Evolutionary conservation across 2,113 vertebrate genomes (phyloP).

Genomic region (Dicaeum eximium): DNA sequence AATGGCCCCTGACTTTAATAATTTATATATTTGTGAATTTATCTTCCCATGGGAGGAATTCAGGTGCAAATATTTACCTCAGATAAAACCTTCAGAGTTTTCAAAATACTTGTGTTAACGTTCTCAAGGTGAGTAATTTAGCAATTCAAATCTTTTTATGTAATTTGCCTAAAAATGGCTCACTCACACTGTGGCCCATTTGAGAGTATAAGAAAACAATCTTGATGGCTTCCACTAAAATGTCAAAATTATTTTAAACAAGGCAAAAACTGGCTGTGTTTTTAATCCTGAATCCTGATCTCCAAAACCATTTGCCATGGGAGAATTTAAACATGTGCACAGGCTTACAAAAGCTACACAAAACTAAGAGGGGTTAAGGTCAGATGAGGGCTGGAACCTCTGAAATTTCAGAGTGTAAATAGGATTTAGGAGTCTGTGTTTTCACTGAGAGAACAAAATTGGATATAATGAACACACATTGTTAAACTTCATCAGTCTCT

Average conservation of each 20-base stretch:
- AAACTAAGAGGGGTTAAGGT: constrained; percentile 17
- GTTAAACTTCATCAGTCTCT: constrained; percentile 70
- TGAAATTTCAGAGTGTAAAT: constrained; percentile 63
- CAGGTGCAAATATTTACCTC: background rate
- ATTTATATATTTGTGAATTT: background rate
- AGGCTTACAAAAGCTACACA: constrained; percentile 14
- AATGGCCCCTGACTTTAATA: background rate
- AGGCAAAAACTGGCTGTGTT: background rate
- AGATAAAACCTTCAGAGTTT: background rate
- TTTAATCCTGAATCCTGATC: constrained; percentile 1
- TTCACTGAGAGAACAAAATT: constrained; percentile 62
- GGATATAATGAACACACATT: constrained; percentile 62
- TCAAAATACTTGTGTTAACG: background rate
- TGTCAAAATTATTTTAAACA: constrained; percentile 7
- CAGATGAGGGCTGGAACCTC: constrained; percentile 4
- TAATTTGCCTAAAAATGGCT: background rate
- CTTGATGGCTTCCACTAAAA: background rate
- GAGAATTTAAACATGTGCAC: constrained; percentile 28
- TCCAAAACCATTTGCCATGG: background rate
- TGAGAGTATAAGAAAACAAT: background rate
- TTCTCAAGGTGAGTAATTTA: background rate
- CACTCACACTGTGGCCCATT: background rate
- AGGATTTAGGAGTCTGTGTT: constrained; percentile 54
- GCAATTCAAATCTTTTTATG: background rate
- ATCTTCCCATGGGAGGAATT: background rate